These are phyloP conservation scores for Trogon melanurus DNA, from an alignment of 2,113 vertebrate genomes.

Conservation along the genomic window DNA sequence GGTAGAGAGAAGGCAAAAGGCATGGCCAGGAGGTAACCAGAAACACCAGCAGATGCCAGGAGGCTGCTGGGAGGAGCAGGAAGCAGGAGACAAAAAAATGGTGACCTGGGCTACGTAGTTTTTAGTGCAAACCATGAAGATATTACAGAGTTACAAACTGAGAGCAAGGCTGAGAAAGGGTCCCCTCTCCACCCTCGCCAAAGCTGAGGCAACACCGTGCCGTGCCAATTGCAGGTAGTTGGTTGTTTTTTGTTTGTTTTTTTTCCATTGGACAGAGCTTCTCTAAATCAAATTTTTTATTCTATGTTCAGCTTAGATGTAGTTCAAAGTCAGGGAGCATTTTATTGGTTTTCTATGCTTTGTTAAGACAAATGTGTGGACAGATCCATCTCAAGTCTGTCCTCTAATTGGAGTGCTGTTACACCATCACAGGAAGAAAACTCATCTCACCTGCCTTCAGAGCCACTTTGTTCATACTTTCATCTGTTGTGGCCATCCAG, in stretches of 20 bases:
- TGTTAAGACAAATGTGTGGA: not conserved
- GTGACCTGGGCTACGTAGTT: not conserved
- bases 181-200: no score
- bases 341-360: not conserved
- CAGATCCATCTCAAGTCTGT: not conserved
- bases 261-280: not conserved
- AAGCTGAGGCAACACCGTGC: no score
- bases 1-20: not conserved
- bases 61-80: not conserved
- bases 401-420: not conserved
- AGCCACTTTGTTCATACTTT: not conserved
- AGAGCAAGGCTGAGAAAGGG: not conserved
- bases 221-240: not conserved
- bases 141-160: not conserved
- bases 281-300: not conserved
- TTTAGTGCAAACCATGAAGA: not conserved
- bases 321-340: not conserved
- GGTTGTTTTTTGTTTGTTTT: not conserved
- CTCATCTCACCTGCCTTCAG: not conserved
- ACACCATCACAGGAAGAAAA: fast-evolving
- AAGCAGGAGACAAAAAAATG: not conserved
- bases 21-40: not conserved
- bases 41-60: not conserved
- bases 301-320: not conserved
- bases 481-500: not conserved